A percentile compares a stretch with the other conserved stretches of the same genome.
phyloP scores from a whole-genome alignment of 2,113 vertebrate genomes.

The Rhizomys pruinosus region DNA sequence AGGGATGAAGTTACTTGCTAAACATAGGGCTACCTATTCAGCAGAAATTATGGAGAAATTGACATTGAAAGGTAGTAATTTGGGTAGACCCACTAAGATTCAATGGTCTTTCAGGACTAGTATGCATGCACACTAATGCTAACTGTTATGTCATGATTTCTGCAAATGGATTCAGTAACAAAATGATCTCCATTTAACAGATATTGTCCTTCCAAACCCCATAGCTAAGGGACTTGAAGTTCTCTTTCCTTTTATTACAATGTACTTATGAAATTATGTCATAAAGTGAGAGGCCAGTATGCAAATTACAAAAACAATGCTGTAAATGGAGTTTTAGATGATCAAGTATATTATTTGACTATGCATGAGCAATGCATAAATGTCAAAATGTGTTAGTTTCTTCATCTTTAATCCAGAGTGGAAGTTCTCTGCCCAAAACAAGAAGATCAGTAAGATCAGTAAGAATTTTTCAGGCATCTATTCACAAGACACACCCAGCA shows the following conservation, averaged over 20 bases:
- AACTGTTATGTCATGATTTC: background rate
- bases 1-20: background rate
- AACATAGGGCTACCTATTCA: too few relatives aligned
- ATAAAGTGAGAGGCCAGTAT: constrained; percentile 23
- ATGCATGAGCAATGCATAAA: background rate
- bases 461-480: background rate
- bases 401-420: background rate
- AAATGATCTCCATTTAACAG: background rate
- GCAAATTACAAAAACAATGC: constrained; percentile 34
- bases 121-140: too few relatives aligned
- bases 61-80: background rate
- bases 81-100: background rate
- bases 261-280: constrained; percentile 13
- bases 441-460: background rate
- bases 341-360: background rate
- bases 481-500: background rate
- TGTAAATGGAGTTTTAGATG: background rate
- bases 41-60: too few relatives aligned
- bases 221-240: background rate
- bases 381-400: background rate
- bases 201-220: background rate
- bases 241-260: background rate
- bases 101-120: too few relatives aligned
- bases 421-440: background rate
- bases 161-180: background rate